A percentile compares a stretch with the other conserved stretches of the same genome.
These are phyloP conservation scores for Archips crataeganus DNA, from an alignment of 2,888 invertebrate species.

Conservation along the genomic window DNA sequence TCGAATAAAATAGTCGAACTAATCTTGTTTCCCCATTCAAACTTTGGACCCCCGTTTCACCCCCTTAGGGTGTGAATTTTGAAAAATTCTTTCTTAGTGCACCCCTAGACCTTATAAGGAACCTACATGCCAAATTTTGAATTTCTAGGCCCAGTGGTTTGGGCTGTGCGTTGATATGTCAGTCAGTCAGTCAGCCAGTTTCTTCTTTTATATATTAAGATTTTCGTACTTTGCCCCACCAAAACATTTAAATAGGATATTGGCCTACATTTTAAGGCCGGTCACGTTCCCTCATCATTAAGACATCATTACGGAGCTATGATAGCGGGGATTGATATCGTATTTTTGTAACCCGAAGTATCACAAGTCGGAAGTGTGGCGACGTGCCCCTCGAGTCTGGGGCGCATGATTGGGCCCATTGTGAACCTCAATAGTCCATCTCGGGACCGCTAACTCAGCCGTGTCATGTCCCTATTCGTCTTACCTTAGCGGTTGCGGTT, in stretches of 20 bases:
- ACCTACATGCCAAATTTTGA: no score
- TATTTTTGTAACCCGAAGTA: conserved; percentile 41
- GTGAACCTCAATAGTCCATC: conserved; percentile 76
- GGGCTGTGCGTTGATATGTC: no score
- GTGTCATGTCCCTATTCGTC: conserved; percentile 54
- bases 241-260: conserved; percentile 14
- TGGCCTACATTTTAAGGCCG: conserved; percentile 21
- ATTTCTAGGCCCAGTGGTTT: no score
- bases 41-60: no score
- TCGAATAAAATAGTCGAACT: no score
- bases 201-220: no score
- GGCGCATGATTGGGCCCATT: conserved; percentile 80
- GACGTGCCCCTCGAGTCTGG: conserved; percentile 74
- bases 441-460: conserved; percentile 68
- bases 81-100: no score
- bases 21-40: no score
- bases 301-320: conserved; percentile 35
- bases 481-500: conserved; percentile 40
- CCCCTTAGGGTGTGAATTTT: no score
- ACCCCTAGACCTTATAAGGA: no score
- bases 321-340: conserved; percentile 32
- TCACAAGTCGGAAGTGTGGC: conserved; percentile 66
- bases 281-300: conserved; percentile 30
- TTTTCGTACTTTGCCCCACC: not conserved
- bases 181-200: no score